phyloP scores from a whole-genome alignment of 2,113 vertebrate genomes.

The Sapayoa aenigma region DNA sequence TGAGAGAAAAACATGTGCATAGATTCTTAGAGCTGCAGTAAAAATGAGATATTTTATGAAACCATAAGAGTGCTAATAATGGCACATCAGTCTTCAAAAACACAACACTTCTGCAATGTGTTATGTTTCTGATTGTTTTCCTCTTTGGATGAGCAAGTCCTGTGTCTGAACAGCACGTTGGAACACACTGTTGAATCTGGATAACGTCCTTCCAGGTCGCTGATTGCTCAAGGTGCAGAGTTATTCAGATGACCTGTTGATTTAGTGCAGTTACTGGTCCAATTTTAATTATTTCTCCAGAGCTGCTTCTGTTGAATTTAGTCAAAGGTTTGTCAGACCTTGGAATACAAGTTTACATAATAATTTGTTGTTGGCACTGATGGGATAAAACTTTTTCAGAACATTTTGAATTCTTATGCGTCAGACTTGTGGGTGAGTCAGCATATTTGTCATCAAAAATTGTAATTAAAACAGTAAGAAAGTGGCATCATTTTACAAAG shows the following conservation, averaged over 20 bases:
- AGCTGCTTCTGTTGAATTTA: not conserved
- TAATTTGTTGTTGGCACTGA: not conserved
- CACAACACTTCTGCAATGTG: fast-evolving
- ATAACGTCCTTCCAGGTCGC: not conserved
- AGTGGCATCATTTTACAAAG: not conserved
- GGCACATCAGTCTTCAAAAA: not conserved
- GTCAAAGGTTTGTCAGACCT: not conserved
- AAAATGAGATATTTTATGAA: not conserved
- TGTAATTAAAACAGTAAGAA: not conserved
- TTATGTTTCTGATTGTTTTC: not conserved
- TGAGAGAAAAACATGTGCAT: not conserved
- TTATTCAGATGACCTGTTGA: not conserved
- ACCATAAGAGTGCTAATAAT: not conserved
- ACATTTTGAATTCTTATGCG: not conserved
- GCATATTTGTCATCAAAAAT: not conserved
- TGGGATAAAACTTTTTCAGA: not conserved
- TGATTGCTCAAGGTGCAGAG: not conserved
- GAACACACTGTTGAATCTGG: not conserved
- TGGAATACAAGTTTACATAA: not conserved
- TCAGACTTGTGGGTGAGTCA: not conserved
- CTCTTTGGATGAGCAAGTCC: not conserved
- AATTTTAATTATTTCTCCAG: not conserved
- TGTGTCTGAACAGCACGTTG: not conserved
- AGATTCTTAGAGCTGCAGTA: not conserved
- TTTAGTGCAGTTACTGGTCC: not conserved